A percentile compares a stretch with the other conserved stretches of the same genome.
Evolutionary conservation across 2,113 vertebrate species (phyloP).

Genomic region (Conger conger): DNA sequence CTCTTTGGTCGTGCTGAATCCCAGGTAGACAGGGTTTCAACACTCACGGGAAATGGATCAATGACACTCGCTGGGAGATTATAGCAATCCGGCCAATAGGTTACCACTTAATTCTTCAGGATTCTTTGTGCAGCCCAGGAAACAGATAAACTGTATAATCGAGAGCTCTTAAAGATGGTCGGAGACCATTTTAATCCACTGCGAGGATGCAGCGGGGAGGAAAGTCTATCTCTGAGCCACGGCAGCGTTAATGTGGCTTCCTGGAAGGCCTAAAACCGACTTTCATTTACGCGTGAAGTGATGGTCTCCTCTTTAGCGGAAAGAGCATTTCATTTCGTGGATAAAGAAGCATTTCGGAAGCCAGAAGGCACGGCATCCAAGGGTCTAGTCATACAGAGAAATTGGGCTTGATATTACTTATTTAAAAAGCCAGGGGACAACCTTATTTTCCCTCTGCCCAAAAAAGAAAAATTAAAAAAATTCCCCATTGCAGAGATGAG

Average conservation of each 20-base stretch:
- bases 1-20: background rate
- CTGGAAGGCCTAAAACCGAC: background rate
- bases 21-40: background rate
- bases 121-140: background rate
- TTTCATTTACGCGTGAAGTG: too few relatives aligned
- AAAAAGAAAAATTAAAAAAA: too few relatives aligned
- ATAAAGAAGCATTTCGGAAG: background rate
- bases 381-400: background rate
- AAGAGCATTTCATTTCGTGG: background rate
- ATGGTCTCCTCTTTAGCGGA: background rate
- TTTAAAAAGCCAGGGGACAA: background rate
- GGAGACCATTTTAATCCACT: slow-evolving; percentile 6
- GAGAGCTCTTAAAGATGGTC: background rate
- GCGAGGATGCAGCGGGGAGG: background rate
- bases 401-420: background rate
- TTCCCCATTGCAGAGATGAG: background rate
- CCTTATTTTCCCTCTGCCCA: background rate
- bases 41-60: slow-evolving; percentile 23
- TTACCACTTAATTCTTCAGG: slow-evolving; percentile 10
- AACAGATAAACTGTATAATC: slow-evolving; percentile 8
- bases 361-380: background rate
- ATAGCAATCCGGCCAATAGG: background rate
- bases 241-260: background rate
- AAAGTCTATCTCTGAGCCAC: background rate
- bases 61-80: slow-evolving; percentile 21